phyloP scores from a whole-genome alignment of 2,113 vertebrate species.

The Heptranchias perlo region DNA sequence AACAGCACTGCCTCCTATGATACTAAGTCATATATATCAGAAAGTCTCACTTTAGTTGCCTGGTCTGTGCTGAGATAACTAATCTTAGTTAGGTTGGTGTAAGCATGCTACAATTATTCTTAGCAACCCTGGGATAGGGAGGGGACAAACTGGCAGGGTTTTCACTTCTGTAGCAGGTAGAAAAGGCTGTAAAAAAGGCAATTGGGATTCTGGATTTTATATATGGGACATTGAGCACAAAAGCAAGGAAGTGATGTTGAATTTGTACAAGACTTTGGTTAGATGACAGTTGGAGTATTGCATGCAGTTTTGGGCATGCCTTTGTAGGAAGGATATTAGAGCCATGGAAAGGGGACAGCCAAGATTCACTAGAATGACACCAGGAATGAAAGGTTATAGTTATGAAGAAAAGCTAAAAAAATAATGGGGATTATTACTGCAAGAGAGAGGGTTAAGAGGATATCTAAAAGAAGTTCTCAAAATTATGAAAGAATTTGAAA shows the following conservation, averaged over 20 bases:
- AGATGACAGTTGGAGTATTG: background rate
- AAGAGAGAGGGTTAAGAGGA: background rate
- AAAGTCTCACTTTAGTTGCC: background rate
- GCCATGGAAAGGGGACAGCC: background rate
- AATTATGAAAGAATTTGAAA: background rate
- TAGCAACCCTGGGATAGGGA: background rate
- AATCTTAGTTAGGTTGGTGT: background rate
- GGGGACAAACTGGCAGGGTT: background rate
- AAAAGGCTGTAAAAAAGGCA: background rate
- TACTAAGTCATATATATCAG: background rate
- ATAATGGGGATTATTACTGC: background rate
- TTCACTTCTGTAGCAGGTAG: background rate
- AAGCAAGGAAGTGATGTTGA: background rate
- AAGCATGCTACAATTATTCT: background rate
- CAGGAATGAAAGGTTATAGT: background rate
- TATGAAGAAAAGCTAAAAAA: background rate
- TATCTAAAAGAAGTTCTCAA: background rate
- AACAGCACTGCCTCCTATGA: background rate
- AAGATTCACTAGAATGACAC: background rate
- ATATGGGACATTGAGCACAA: background rate
- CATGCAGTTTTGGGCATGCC: background rate
- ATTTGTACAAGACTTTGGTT: background rate
- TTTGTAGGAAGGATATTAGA: background rate
- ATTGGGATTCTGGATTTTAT: background rate
- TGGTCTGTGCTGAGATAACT: background rate